Percentiles rank a stretch among this genome's conserved stretches.
Evolutionary conservation across 2,113 vertebrate species (phyloP).

Genomic region (Misgurnus anguillicaudatus): DNA sequence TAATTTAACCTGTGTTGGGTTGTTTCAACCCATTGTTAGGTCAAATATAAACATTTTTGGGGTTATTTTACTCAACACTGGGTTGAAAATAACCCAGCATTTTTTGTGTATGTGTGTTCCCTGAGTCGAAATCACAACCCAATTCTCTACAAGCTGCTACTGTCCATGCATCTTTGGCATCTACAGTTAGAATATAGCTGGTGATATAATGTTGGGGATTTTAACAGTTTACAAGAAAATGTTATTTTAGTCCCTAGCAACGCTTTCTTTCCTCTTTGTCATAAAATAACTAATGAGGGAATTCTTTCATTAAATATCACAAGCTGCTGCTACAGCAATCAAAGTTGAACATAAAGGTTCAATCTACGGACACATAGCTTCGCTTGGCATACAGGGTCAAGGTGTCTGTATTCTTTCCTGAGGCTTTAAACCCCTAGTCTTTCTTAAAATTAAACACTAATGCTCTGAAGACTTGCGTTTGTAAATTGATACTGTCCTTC

Average conservation of each 20-base stretch:
- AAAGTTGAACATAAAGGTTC: slow-evolving; percentile 11
- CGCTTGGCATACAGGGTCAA: slow-evolving; percentile 5
- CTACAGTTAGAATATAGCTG: not conserved
- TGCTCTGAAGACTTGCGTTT: not conserved
- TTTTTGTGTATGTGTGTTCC: not conserved
- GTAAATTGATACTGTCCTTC: no score
- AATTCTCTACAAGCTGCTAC: no score
- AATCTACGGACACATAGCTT: slow-evolving; percentile 6
- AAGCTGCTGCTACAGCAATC: slow-evolving; percentile 42
- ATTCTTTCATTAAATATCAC: slow-evolving; percentile 53
- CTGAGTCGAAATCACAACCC: no score
- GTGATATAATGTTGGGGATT: slow-evolving; percentile 17
- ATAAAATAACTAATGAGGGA: slow-evolving; percentile 46
- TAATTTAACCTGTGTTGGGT: no score
- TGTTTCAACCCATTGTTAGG: no score
- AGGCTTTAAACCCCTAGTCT: not conserved
- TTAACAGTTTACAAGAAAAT: slow-evolving; percentile 37
- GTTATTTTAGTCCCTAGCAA: slow-evolving; percentile 49
- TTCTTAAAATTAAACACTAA: slow-evolving; percentile 13
- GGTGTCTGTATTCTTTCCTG: slow-evolving; percentile 9
- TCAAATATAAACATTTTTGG: no score
- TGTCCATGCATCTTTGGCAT: no score
- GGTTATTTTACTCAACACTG: no score
- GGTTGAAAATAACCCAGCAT: no score
- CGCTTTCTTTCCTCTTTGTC: slow-evolving; percentile 32